Evolutionary conservation across 2,888 invertebrate genomes (phyloP).

Genomic region (Allolobophora icterica): DNA sequence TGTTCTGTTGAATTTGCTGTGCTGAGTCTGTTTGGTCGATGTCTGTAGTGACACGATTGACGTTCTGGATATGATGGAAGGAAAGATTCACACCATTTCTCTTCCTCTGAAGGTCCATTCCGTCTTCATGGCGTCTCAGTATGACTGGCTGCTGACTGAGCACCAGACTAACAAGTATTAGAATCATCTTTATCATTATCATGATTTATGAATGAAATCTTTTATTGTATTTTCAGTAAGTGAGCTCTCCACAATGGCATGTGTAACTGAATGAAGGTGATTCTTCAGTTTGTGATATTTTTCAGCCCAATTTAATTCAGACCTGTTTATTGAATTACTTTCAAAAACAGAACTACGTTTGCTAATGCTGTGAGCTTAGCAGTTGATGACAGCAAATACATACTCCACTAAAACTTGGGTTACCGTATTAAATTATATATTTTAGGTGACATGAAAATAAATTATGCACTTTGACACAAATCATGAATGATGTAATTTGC

Average conservation of each 20-base stretch:
- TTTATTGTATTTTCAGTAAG: not conserved
- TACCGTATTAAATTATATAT: not conserved
- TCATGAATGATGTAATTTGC: not conserved
- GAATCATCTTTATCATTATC: conserved; percentile 23
- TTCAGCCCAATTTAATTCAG: not conserved
- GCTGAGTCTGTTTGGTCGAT: too few relatives aligned
- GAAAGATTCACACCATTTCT: conserved; percentile 53
- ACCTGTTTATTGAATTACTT: not conserved
- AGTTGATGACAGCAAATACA: not conserved
- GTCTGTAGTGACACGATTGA: conserved; percentile 54
- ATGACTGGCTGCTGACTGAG: conserved; percentile 58
- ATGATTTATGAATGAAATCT: not conserved
- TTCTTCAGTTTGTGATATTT: not conserved
- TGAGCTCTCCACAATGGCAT: not conserved
- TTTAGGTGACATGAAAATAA: not conserved
- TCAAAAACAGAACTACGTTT: not conserved
- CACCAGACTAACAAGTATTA: conserved; percentile 50
- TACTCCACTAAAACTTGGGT: not conserved
- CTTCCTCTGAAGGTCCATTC: conserved; percentile 56
- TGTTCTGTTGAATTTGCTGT: too few relatives aligned
- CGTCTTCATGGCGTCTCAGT: conserved; percentile 51
- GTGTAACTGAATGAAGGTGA: not conserved
- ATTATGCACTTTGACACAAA: not conserved
- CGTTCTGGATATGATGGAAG: conserved; percentile 56
- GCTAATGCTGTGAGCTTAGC: not conserved